Conservation (phyloP, 1,140 invertebrate species). For the Metaphire vulgaris region DNA sequence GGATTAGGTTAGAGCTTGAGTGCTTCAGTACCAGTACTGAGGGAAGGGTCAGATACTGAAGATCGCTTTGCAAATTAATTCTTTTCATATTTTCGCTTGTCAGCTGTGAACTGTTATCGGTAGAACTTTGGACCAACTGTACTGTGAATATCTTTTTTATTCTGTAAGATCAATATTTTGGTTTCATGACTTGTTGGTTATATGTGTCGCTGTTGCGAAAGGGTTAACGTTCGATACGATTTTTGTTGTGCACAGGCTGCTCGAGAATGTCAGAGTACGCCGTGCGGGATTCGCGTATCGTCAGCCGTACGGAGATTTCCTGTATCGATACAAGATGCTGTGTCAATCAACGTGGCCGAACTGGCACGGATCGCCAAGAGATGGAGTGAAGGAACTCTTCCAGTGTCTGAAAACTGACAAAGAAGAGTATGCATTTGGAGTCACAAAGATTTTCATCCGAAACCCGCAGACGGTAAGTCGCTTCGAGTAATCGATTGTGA, state of each 20-base stretch:
- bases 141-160: neutral
- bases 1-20: neutral
- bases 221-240: neutral
- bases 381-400: conserved; percentile 71
- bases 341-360: conserved; percentile 77
- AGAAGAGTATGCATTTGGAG: conserved; percentile 72
- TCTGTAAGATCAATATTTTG: neutral
- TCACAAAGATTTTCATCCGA: conserved; percentile 84
- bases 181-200: neutral
- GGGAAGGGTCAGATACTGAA: too few species aligned
- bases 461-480: conserved; percentile 63
- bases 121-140: neutral
- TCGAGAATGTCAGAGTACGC: conserved; percentile 63
- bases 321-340: conserved; percentile 66
- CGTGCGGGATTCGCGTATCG: conserved; percentile 63
- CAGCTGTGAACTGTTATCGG: neutral
- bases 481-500: too few species aligned
- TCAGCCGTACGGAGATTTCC: conserved; percentile 61
- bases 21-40: too few species aligned
- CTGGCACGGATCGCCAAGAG: conserved; percentile 63
- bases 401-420: conserved; percentile 62
- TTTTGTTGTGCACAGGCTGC: conserved; percentile 56
- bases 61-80: neutral
- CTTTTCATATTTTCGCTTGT: neutral
- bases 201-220: neutral